These are phyloP conservation scores for Spinus pinus DNA, from an alignment of 2,797 vertebrate genomes.

Conservation along the genomic window DNA sequence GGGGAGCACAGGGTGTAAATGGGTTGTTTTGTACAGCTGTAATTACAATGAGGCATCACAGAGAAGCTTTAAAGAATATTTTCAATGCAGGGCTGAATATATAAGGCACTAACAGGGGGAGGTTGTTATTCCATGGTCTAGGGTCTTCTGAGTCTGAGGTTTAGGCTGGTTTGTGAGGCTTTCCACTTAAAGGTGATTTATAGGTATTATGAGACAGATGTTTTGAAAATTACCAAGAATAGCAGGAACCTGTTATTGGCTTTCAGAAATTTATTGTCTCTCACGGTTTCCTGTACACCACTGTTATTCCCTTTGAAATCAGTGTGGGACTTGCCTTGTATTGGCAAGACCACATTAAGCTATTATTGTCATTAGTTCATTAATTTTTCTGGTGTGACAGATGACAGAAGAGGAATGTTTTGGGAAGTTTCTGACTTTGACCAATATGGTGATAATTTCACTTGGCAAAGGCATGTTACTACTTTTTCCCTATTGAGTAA, in stretches of 20 bases:
- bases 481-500: not conserved
- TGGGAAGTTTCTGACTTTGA: not conserved
- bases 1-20: not conserved
- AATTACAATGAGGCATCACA: not conserved
- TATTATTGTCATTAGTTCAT: not conserved
- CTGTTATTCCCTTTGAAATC: not conserved
- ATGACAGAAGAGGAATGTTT: not conserved
- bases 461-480: not conserved
- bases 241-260: not conserved
- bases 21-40: not conserved
- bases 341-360: not conserved
- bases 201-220: not conserved
- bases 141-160: not conserved
- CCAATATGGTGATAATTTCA: not conserved
- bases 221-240: not conserved
- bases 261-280: not conserved
- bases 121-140: not conserved
- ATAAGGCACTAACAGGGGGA: not conserved
- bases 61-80: not conserved
- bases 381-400: not conserved
- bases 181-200: not conserved
- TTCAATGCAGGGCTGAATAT: not conserved
- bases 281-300: not conserved
- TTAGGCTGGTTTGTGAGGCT: not conserved
- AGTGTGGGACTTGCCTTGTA: not conserved